These are phyloP conservation scores for Trissolcus basalis DNA, from an alignment of 1,140 invertebrate genomes.

Conservation along the genomic window DNA sequence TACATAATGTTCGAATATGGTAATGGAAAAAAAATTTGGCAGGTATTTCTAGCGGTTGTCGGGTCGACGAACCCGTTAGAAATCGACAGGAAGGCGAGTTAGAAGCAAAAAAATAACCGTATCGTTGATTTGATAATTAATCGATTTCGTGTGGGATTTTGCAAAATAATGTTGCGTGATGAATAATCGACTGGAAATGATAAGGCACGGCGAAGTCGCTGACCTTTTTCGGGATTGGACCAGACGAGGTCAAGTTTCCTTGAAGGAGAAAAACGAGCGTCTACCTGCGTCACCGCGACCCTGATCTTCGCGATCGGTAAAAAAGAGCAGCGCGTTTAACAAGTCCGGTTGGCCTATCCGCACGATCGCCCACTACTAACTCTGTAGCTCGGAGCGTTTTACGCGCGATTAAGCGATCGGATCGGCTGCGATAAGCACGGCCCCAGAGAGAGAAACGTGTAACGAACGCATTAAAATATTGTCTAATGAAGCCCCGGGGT, in stretches of 20 bases:
- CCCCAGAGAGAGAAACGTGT: slow-evolving; percentile 39
- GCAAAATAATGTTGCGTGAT: slow-evolving; percentile 33
- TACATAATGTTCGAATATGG: too few relatives aligned
- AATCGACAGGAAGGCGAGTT: background rate
- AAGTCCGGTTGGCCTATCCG: slow-evolving; percentile 56
- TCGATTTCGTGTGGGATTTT: slow-evolving; percentile 26
- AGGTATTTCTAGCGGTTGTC: slow-evolving; percentile 5
- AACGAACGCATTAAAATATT: slow-evolving; percentile 57
- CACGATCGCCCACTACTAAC: slow-evolving; percentile 55
- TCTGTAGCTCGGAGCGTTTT: slow-evolving; percentile 53
- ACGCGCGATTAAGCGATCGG: slow-evolving; percentile 57
- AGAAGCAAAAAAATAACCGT: background rate
- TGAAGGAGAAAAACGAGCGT: slow-evolving; percentile 58
- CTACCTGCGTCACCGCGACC: slow-evolving; percentile 55
- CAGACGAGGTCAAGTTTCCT: slow-evolving; percentile 57
- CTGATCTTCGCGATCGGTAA: slow-evolving; percentile 56
- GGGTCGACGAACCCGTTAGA: slow-evolving; percentile 3
- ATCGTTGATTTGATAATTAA: slow-evolving; percentile 31
- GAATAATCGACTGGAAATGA: slow-evolving; percentile 39
- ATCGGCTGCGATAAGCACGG: slow-evolving; percentile 46
- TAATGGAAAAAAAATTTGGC: too few relatives aligned
- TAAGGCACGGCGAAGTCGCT: slow-evolving; percentile 38
- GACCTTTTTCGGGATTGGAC: slow-evolving; percentile 55
- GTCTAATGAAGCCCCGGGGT: slow-evolving; percentile 47
- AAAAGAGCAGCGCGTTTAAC: slow-evolving; percentile 56